Percentiles rank a stretch among this genome's conserved stretches.
phyloP scores from a whole-genome alignment of 2,113 vertebrate species.

The Cricetomys ansorgei region DNA sequence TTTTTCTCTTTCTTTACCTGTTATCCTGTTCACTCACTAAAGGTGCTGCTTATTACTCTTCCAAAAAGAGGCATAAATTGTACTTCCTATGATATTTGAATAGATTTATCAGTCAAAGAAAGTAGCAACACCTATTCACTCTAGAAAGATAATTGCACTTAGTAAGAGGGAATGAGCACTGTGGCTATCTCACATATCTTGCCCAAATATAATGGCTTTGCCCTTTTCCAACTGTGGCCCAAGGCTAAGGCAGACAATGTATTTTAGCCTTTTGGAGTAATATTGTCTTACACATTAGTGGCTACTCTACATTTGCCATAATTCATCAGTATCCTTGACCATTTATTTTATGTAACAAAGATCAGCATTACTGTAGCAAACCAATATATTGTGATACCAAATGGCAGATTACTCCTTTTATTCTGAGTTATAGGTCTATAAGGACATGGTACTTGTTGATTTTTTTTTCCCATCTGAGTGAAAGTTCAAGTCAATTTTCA shows the following conservation, averaged over 20 bases:
- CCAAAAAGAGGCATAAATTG: slow-evolving; percentile 49
- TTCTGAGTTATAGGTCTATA: slow-evolving; percentile 25
- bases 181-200: slow-evolving; percentile 31
- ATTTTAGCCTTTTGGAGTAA: slow-evolving; percentile 30
- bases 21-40: slow-evolving; percentile 52
- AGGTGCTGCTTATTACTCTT: background rate
- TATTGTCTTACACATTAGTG: slow-evolving; percentile 50
- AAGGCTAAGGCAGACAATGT: background rate
- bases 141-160: slow-evolving; percentile 47
- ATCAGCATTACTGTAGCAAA: slow-evolving; percentile 37
- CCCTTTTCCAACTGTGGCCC: background rate
- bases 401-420: slow-evolving; percentile 24
- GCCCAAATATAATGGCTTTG: slow-evolving; percentile 28
- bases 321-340: background rate
- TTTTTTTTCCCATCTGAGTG: background rate
- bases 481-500: background rate
- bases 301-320: slow-evolving; percentile 38
- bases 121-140: slow-evolving; percentile 28
- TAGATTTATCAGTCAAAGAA: slow-evolving; percentile 52
- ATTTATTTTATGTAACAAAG: slow-evolving; percentile 49
- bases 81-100: slow-evolving; percentile 23
- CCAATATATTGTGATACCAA: slow-evolving; percentile 40
- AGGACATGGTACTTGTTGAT: background rate
- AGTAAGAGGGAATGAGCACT: background rate
- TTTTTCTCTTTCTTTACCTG: slow-evolving; percentile 2